Base-by-base conservation (phyloP, 2,797 vertebrate species). In the Amniataba percoides region DNA sequence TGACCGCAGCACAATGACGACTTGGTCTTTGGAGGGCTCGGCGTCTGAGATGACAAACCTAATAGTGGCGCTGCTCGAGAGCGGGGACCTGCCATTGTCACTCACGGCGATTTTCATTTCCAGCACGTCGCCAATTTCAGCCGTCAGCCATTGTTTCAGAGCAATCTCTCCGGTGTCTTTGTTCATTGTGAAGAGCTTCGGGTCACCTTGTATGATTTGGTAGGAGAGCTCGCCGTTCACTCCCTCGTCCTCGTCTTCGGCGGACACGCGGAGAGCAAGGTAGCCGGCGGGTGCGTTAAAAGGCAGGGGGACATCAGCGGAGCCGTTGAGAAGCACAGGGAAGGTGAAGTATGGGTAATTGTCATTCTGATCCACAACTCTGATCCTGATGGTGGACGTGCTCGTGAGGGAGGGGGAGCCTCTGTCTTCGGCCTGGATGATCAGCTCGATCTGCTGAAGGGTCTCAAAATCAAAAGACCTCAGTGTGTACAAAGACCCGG, bases 321-420 rank as follows among this genome's bases (percentile, higher is more conserved):
- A 93, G 65, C 90, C 84, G 4, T 92, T 95, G 7, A 83, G 56
- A 1, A 96, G 84, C 5, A 89, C 25, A 0, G 92, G 94, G 49
- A 88, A 90, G 8, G 90, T 93, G 76, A 95, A 93, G 57, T 70
- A 78, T 1, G 94, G 94, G 2, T 58, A 70, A 75, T 95, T 96
- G 85, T 95, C 91, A 2, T 95, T 96, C 81, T 93, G 93, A 77
- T 96, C 95, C 9, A 94, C 88, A 2, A 95, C 91, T 45, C 71
- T 90, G 15, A 96, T 84, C 39, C 71, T 63, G 27, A 95, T 87
- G 18, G 78, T 71, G 2, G 89, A 83, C 0, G 71, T 91, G 76
- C 89, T 91, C 18, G 92, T 92, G 4, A 89, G 88, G 0, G 65
- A 46, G 0, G 91, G 93, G 4, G 83, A 87, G 2, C 95, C 93